These are phyloP conservation scores for Drosophila hamatofila DNA, from an alignment of 2,888 invertebrate genomes.

Conservation along the genomic window DNA sequence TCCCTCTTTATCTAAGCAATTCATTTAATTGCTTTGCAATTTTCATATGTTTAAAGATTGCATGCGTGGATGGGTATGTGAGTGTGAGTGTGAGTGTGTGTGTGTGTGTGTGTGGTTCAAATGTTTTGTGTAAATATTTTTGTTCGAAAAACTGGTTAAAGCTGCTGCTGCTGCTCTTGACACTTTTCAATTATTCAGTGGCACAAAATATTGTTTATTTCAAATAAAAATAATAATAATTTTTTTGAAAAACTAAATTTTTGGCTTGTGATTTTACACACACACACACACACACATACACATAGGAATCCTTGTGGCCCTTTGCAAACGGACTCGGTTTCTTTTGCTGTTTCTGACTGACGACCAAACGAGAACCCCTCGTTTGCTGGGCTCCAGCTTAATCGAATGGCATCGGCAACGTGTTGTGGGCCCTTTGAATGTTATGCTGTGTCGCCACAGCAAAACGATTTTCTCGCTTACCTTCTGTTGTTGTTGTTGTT, in stretches of 20 bases:
- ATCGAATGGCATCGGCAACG: conserved; percentile 29
- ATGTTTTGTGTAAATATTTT: conserved; percentile 56
- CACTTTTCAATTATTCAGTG: conserved; percentile 29
- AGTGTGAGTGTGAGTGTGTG: conserved; percentile 10
- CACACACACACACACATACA: conserved; percentile 1
- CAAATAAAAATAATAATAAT: neutral
- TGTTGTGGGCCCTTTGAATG: conserved; percentile 63
- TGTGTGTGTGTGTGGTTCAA: conserved; percentile 8
- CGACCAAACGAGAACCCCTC: conserved; percentile 4
- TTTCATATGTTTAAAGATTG: conserved; percentile 54
- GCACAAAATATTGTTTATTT: conserved; percentile 14
- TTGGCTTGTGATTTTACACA: conserved; percentile 14
- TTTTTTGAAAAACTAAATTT: conserved; percentile 13
- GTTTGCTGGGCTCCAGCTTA: conserved; percentile 35
- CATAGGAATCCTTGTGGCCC: conserved; percentile 11
- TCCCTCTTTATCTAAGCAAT: conserved; percentile 62
- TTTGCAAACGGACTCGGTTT: conserved; percentile 17
- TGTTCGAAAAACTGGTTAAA: conserved; percentile 25
- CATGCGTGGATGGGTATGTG: neutral
- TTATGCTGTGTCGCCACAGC: conserved; percentile 47
- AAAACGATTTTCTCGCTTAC: conserved; percentile 41
- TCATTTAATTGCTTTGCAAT: conserved; percentile 78
- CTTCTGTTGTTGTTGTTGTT: conserved; percentile 19
- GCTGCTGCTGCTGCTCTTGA: conserved; percentile 31
- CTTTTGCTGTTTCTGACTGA: conserved; percentile 46